Percentiles rank a stretch among this genome's conserved stretches.
These are phyloP conservation scores for Psittacara wagleri DNA, from an alignment of 2,113 vertebrate species.

Conservation along the genomic window DNA sequence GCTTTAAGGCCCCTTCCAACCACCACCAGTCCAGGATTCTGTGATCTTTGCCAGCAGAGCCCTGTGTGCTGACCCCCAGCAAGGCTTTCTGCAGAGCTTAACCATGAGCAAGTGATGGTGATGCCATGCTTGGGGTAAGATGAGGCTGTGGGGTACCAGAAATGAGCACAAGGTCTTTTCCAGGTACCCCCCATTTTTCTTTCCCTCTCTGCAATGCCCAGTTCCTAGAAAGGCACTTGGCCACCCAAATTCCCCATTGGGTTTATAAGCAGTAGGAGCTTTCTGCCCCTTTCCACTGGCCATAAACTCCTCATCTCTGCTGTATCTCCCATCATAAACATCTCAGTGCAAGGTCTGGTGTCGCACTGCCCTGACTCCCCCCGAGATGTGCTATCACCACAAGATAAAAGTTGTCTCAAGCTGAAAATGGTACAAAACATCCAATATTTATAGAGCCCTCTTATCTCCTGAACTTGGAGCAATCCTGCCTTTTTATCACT, in stretches of 20 bases:
- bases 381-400: neutral
- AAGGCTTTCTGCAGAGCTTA: neutral
- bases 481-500: neutral
- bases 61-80: neutral
- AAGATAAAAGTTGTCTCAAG: neutral
- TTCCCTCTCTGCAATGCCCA: neutral
- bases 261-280: neutral
- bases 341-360: neutral
- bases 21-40: neutral
- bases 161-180: neutral
- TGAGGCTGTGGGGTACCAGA: neutral
- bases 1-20: neutral
- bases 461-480: slow-evolving; percentile 20
- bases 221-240: neutral
- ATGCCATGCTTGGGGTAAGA: accelerated
- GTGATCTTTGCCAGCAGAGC: neutral
- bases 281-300: neutral
- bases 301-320: neutral
- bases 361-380: accelerated
- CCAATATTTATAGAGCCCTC: neutral
- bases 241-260: neutral
- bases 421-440: neutral
- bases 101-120: neutral
- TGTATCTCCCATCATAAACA: neutral
- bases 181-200: neutral